Evolutionary conservation across 2,797 vertebrate species (phyloP), one percentile per base, ranked within the genome.

Genomic region (Gallinago solitaria): DNA sequence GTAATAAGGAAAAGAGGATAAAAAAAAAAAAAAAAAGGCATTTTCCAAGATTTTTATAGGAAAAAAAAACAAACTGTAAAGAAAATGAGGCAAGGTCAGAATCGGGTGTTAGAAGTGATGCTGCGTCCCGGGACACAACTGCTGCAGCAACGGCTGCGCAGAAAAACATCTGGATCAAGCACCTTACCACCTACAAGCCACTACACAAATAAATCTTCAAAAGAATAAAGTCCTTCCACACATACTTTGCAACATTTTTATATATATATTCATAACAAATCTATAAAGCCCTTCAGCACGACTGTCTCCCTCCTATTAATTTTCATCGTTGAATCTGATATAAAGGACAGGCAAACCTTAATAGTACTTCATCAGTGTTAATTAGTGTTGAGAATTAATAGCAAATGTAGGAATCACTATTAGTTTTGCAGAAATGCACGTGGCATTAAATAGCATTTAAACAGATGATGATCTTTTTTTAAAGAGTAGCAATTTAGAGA

Each of bases 341-440:
- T 83, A 91, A 27, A 96, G 71, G 90, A 86, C 57, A 79, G 33
- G 32, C 89, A 91, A 82, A 95, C 95, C 33, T 75, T 92, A 95
- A 85, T 16, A 89, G 80, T 63, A 59, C 47, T 95, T 76, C 86
- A 51, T 81, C 86, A 78, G 57, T 51, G 68, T 92, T 95, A 96
- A 93, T 87, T 90, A 90, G 24, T 21, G 69, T 24, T 61, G 20
- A 92, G 71, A 94, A 94, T 79, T 95, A 95, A 93, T 87, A 90
- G 75, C 37, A 78, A 83, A 89, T 0, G 71, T 68, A 95, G 37
- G 95, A 94, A 95, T 48, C 64, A 68, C 85, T 87, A n/a, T 43
- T 65, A 64, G 87, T 70, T 95, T 89, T 54, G 28, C 53, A 94
- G 63, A 95, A 92, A 84, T 37, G 79, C 60, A 83, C 30, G 68